A percentile compares a stretch with the other conserved stretches of the same genome.
Evolutionary conservation across 2,113 vertebrate species (phyloP).

Genomic region (Gymnocephalus cernua): DNA sequence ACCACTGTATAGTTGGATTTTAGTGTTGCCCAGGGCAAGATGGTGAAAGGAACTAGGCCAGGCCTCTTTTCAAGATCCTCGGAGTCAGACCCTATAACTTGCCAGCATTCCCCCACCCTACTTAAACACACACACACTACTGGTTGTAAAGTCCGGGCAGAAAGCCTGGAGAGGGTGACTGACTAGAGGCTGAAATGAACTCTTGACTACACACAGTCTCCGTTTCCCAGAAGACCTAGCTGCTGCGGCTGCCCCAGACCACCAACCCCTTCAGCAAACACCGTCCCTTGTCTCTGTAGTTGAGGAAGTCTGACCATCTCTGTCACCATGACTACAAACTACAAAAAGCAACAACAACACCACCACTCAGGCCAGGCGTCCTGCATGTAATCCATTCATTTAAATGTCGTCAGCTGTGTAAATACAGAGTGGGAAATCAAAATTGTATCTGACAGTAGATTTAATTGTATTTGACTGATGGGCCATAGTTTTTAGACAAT

Average conservation of each 20-base stretch:
- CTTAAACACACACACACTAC: neutral
- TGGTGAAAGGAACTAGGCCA: slow-evolving; percentile 18
- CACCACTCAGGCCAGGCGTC: neutral
- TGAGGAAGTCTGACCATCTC: neutral
- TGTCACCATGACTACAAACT: slow-evolving; percentile 49
- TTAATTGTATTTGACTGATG: slow-evolving; percentile 63
- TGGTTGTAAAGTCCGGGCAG: slow-evolving; percentile 29
- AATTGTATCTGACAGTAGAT: slow-evolving; percentile 59
- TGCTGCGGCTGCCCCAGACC: neutral
- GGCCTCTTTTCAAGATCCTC: slow-evolving; percentile 47
- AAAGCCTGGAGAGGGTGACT: slow-evolving; percentile 29
- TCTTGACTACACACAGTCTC: slow-evolving; percentile 33
- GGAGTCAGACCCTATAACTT: neutral
- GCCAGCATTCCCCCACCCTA: slow-evolving; percentile 7
- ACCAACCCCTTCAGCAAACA: slow-evolving; percentile 9
- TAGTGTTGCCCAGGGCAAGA: slow-evolving; percentile 23
- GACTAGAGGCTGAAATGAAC: slow-evolving; percentile 24
- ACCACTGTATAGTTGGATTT: neutral
- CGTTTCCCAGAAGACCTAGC: slow-evolving; percentile 50
- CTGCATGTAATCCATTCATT: slow-evolving; percentile 39
- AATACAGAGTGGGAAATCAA: slow-evolving; percentile 65
- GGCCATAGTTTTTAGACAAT: slow-evolving; percentile 32
- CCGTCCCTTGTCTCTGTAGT: neutral
- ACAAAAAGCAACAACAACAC: slow-evolving; percentile 21
- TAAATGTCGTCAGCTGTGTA: slow-evolving; percentile 69